These are phyloP conservation scores for Rhadina sibilatrix DNA, from an alignment of 2,113 vertebrate genomes.

Conservation along the genomic window DNA sequence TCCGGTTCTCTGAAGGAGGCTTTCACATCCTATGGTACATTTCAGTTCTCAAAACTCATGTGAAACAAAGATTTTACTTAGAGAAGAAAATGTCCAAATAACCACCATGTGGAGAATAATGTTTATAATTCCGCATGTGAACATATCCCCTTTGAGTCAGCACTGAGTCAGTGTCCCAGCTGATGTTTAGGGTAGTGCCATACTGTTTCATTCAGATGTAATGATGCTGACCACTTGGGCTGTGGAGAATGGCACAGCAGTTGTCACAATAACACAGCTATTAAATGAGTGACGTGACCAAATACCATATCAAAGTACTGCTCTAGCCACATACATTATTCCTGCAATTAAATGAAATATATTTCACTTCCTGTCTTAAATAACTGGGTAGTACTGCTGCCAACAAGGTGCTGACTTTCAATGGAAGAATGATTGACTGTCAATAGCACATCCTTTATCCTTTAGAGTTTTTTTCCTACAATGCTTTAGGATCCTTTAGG, in stretches of 20 bases:
- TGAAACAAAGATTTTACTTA: neutral
- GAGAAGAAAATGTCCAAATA: neutral
- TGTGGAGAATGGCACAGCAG: neutral
- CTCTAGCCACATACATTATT: neutral
- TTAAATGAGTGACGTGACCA: conserved; percentile 2
- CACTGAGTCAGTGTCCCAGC: neutral
- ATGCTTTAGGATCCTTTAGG: neutral
- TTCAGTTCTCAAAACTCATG: neutral
- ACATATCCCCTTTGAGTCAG: neutral
- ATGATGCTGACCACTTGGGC: neutral
- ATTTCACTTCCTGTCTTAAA: conserved; percentile 41
- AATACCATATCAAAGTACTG: neutral
- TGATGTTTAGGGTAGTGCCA: neutral
- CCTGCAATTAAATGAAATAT: conserved; percentile 3
- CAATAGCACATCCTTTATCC: neutral
- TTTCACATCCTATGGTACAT: fast-evolving
- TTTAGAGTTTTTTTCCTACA: neutral
- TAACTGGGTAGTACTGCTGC: neutral
- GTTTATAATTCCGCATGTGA: neutral
- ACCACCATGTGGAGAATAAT: neutral
- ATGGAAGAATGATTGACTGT: neutral
- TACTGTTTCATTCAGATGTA: neutral
- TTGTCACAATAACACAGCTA: neutral
- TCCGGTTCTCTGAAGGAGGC: neutral
- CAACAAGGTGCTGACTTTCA: neutral